These are phyloP conservation scores for Platyscapa corneri DNA, from an alignment of 1,140 invertebrate species.

Conservation along the genomic window DNA sequence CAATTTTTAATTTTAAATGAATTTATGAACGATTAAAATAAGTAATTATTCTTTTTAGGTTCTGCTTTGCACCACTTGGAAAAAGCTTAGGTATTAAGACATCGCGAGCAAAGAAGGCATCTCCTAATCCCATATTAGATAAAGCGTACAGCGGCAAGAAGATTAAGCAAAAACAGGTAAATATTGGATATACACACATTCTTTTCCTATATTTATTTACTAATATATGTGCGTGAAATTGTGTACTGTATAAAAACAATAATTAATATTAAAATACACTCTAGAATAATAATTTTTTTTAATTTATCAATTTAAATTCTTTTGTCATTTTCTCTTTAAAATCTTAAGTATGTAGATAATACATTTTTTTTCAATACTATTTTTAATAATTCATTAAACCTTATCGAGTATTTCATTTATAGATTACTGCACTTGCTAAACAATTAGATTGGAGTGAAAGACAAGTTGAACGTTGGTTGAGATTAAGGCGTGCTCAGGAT, in stretches of 20 bases:
- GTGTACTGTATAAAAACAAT: too few species aligned
- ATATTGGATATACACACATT: background rate
- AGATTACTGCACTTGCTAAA: slow-evolving; percentile 86
- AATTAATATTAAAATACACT: too few species aligned
- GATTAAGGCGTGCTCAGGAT: slow-evolving; percentile 86
- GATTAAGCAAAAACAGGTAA: slow-evolving; percentile 84
- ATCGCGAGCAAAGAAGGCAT: slow-evolving; percentile 83
- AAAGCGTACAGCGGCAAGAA: slow-evolving; percentile 81
- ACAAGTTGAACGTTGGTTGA: slow-evolving; percentile 93
- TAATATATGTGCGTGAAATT: too few species aligned
- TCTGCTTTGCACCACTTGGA: slow-evolving; percentile 85
- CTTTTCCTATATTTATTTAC: background rate
- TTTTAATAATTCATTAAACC: background rate
- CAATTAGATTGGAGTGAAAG: slow-evolving; percentile 91
- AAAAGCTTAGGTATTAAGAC: slow-evolving; percentile 85
- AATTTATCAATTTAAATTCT: too few species aligned
- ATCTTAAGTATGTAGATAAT: too few species aligned
- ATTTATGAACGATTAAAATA: too few species aligned
- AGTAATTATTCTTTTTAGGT: slow-evolving; percentile 78
- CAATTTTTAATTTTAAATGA: too few species aligned
- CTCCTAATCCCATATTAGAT: slow-evolving; percentile 82
- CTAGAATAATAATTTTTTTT: too few species aligned
- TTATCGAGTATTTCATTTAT: slow-evolving; percentile 57
- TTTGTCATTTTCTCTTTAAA: too few species aligned
- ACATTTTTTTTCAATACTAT: background rate